Evolutionary conservation across 2,797 vertebrate species (phyloP).

Genomic region (Oryzias sinensis): DNA sequence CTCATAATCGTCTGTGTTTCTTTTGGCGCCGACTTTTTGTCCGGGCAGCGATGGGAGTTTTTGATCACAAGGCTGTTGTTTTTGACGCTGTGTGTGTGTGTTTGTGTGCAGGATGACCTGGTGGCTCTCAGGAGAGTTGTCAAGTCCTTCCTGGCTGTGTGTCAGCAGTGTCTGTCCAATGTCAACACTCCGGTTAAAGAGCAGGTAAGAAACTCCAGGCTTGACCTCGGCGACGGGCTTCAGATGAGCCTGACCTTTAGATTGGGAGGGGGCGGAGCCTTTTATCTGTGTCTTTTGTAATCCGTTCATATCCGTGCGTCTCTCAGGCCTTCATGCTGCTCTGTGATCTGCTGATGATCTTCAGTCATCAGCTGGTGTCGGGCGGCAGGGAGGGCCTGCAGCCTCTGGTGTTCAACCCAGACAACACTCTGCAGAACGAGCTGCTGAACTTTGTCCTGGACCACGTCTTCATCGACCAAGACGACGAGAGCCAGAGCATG

Average conservation of each 20-base stretch:
- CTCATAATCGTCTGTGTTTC: too few species aligned
- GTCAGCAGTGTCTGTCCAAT: conserved; percentile 97
- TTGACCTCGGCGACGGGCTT: too few species aligned
- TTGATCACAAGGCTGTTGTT: conserved; percentile 9
- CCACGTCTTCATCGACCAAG: conserved; percentile 98
- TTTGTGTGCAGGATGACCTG: conserved; percentile 86
- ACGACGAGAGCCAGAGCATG: conserved; percentile 99
- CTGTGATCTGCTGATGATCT: conserved; percentile 99
- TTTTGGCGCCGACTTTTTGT: not conserved
- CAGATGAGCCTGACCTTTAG: not conserved
- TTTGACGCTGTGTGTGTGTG: conserved; percentile 3
- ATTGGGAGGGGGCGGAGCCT: not conserved
- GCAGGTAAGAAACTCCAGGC: conserved; percentile 79
- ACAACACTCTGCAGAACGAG: conserved; percentile 92
- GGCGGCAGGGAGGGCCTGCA: conserved; percentile 93
- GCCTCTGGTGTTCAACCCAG: conserved; percentile 95
- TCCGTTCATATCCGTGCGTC: too few species aligned
- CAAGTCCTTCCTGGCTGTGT: conserved; percentile 96
- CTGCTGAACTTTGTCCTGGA: conserved; percentile 97
- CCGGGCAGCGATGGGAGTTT: not conserved
- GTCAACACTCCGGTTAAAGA: conserved; percentile 98
- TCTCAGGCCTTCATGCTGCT: conserved; percentile 96
- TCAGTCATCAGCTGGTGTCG: conserved; percentile 93
- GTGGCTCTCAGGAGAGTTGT: conserved; percentile 94
- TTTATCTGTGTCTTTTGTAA: not conserved